A percentile compares a stretch with the other conserved stretches of the same genome.
Evolutionary conservation across 2,797 vertebrate genomes (phyloP).

Genomic region (Silurus aristotelis): DNA sequence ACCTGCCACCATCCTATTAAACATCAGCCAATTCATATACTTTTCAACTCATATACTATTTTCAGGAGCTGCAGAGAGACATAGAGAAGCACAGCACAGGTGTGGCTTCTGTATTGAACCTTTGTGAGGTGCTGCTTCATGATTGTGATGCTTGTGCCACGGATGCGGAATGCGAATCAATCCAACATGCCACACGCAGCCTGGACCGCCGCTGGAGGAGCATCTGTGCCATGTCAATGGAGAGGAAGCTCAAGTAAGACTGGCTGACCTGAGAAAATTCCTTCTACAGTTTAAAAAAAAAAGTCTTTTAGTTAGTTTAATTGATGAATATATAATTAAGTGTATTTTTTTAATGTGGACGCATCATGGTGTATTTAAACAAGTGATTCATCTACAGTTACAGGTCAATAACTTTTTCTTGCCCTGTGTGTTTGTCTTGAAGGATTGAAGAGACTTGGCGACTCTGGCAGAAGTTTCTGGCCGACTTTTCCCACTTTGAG

Average conservation of each 20-base stretch:
- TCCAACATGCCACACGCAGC: constrained; percentile 93
- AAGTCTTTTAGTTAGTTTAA: not conserved
- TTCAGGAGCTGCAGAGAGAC: constrained; percentile 92
- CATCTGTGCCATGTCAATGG: constrained; percentile 98
- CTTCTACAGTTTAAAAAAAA: not conserved
- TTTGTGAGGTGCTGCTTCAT: constrained; percentile 95
- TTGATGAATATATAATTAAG: not conserved
- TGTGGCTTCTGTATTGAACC: constrained; percentile 92
- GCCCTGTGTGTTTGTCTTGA: not conserved
- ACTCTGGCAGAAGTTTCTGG: constrained; percentile 97
- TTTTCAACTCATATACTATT: not conserved
- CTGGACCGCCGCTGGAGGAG: constrained; percentile 96
- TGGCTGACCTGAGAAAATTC: not conserved
- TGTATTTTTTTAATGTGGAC: not conserved
- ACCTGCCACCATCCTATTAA: not conserved
- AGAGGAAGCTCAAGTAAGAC: constrained; percentile 92
- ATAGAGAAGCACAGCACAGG: constrained; percentile 98
- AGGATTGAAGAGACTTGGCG: constrained; percentile 98
- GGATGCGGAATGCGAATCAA: constrained; percentile 93
- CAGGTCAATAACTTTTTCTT: not conserved
- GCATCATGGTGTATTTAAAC: not conserved
- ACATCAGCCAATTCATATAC: not conserved
- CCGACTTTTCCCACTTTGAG: constrained; percentile 92
- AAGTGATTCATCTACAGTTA: not conserved
- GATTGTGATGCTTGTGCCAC: constrained; percentile 97